Evolutionary conservation across 2,888 invertebrate genomes (phyloP).

Genomic region (Cosmia pyralina): DNA sequence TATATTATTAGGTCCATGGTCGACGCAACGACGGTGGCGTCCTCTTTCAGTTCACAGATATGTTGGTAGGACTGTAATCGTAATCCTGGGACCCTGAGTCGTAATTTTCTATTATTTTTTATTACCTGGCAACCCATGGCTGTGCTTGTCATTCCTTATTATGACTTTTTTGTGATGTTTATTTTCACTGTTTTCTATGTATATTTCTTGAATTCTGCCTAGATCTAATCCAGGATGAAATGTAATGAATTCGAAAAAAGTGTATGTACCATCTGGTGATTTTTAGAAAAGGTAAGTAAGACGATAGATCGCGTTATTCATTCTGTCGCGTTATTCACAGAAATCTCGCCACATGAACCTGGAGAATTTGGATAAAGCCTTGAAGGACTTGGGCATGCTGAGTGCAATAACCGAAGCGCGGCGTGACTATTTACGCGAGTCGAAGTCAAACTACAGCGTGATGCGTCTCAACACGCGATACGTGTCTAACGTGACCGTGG

Average conservation of each 20-base stretch:
- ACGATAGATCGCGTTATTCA: slow-evolving; percentile 63
- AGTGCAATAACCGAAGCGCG: slow-evolving; percentile 90
- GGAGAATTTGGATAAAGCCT: slow-evolving; percentile 90
- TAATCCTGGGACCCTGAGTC: too few relatives aligned
- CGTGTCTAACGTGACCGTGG: slow-evolving; percentile 91
- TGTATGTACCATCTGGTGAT: slow-evolving; percentile 71
- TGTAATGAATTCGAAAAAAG: slow-evolving; percentile 83
- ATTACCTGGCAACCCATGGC: slow-evolving; percentile 47
- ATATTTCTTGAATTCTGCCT: slow-evolving; percentile 76
- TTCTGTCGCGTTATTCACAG: slow-evolving; percentile 81
- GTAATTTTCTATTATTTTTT: not conserved
- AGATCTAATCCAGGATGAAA: slow-evolving; percentile 81
- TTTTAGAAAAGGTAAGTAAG: slow-evolving; percentile 47
- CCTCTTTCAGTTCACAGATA: too few relatives aligned
- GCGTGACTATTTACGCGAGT: slow-evolving; percentile 89
- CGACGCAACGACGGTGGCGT: too few relatives aligned
- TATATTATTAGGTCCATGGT: too few relatives aligned
- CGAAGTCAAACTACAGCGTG: slow-evolving; percentile 85
- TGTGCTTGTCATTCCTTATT: slow-evolving; percentile 72
- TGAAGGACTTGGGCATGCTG: slow-evolving; percentile 91
- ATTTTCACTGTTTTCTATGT: slow-evolving; percentile 84
- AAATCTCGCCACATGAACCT: slow-evolving; percentile 87
- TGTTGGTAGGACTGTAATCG: too few relatives aligned
- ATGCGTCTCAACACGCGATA: slow-evolving; percentile 91
- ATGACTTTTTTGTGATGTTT: slow-evolving; percentile 89